These are phyloP conservation scores for Aphidoletes aphidimyza DNA, from an alignment of 2,888 invertebrate genomes.

Conservation along the genomic window DNA sequence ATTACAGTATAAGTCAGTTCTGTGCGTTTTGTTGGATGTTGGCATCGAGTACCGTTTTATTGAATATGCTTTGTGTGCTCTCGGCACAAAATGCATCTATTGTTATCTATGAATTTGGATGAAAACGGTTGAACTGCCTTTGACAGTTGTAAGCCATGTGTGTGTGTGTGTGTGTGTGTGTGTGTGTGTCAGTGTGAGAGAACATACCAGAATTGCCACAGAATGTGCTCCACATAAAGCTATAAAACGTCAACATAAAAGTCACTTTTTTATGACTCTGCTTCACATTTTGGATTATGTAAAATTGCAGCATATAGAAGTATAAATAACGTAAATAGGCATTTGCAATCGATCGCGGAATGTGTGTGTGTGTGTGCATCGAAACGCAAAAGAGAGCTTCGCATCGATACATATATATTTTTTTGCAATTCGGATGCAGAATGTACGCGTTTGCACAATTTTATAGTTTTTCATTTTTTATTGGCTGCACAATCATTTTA, in stretches of 20 bases:
- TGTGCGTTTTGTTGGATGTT: neutral
- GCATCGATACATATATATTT: too few relatives aligned
- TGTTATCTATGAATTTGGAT: constrained; percentile 14
- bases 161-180: neutral
- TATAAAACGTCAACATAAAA: constrained; percentile 47
- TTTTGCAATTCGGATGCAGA: constrained; percentile 19
- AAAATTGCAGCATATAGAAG: constrained; percentile 34
- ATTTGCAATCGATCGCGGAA: constrained; percentile 37
- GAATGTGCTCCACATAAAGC: constrained; percentile 9
- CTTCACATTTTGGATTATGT: constrained; percentile 48
- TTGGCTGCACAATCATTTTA: neutral
- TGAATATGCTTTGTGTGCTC: too few relatives aligned
- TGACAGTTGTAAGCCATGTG: too few relatives aligned
- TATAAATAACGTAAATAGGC: constrained; percentile 25
- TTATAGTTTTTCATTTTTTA: neutral
- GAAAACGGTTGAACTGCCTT: too few relatives aligned
- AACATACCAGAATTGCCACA: neutral
- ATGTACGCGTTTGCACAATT: constrained; percentile 38
- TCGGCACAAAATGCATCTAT: neutral
- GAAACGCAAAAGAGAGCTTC: too few relatives aligned
- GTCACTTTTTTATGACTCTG: constrained; percentile 29
- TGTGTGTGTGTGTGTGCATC: constrained; percentile 4
- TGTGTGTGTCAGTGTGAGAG: neutral
- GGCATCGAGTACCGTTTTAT: too few relatives aligned
- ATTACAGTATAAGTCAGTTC: neutral